phyloP scores from a whole-genome alignment of 53 echinoderm and acorn worm species.

The Pentamera pediparva region DNA sequence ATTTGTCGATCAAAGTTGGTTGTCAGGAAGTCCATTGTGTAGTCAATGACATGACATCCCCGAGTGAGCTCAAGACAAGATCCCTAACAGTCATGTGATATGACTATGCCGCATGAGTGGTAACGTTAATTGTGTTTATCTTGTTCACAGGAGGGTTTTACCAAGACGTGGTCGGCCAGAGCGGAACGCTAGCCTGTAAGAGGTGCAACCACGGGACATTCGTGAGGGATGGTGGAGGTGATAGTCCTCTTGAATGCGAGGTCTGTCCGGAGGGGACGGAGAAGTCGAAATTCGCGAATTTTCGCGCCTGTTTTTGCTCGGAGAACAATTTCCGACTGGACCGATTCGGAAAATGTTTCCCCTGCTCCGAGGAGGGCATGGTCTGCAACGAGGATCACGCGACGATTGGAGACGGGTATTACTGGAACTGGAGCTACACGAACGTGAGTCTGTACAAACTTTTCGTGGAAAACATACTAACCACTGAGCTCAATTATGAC shows the following conservation, averaged over 20 bases:
- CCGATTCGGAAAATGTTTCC: neutral
- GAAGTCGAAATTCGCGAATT: neutral
- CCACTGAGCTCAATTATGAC: neutral
- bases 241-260: slow-evolving; percentile 1
- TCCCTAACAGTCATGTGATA: too few species aligned
- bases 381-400: neutral
- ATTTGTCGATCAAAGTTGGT: too few species aligned
- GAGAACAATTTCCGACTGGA: neutral
- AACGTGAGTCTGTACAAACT: neutral
- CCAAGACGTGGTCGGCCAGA: slow-evolving; percentile 15
- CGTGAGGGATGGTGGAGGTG: neutral
- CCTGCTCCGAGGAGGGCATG: slow-evolving; percentile 2
- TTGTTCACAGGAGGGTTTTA: slow-evolving; percentile 26
- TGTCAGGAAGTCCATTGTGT: too few species aligned
- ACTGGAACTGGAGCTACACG: neutral
- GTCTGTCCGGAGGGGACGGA: slow-evolving; percentile 25
- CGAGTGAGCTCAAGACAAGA: too few species aligned
- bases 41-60: too few species aligned
- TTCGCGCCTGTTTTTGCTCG: slow-evolving; percentile 23
- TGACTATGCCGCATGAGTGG: too few species aligned
- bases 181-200: neutral
- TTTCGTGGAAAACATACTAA: neutral
- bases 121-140: too few species aligned
- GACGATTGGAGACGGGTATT: neutral
- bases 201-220: slow-evolving; percentile 25